phyloP scores from a whole-genome alignment of 92 coral and sea anemone species.

The Galaxea fascicularis region DNA sequence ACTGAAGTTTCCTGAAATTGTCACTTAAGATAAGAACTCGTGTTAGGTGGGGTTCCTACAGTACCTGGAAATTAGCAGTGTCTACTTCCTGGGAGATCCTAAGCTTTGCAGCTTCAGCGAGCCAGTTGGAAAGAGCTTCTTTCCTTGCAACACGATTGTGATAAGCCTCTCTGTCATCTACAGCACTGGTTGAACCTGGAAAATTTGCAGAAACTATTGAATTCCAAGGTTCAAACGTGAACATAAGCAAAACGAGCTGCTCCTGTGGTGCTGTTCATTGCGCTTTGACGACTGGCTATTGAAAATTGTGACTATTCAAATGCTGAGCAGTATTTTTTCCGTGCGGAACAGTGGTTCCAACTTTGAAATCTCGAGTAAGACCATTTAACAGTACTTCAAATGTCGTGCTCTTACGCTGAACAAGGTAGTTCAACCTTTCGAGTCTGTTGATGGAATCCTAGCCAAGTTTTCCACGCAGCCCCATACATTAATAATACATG shows the following conservation, averaged over 20 bases:
- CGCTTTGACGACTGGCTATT: too few relatives aligned
- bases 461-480: too few relatives aligned
- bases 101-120: constrained; percentile 76
- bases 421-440: too few relatives aligned
- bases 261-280: neutral
- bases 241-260: neutral
- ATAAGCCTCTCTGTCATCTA: constrained; percentile 68
- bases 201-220: neutral
- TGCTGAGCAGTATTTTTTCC: too few relatives aligned
- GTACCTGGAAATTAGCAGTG: constrained; percentile 84
- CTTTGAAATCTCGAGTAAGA: too few relatives aligned
- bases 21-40: neutral
- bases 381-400: too few relatives aligned
- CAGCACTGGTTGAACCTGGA: constrained; percentile 6
- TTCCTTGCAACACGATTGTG: constrained; percentile 77
- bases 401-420: too few relatives aligned
- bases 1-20: neutral
- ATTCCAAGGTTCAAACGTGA: neutral
- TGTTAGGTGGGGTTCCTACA: neutral
- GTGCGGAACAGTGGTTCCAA: too few relatives aligned
- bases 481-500: too few relatives aligned
- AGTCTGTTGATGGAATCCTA: too few relatives aligned
- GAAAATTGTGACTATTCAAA: too few relatives aligned
- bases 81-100: constrained; percentile 86
- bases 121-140: constrained; percentile 89